Base-by-base conservation (phyloP, 2,888 invertebrate species). In the Drosophila multiciliata region DNA sequence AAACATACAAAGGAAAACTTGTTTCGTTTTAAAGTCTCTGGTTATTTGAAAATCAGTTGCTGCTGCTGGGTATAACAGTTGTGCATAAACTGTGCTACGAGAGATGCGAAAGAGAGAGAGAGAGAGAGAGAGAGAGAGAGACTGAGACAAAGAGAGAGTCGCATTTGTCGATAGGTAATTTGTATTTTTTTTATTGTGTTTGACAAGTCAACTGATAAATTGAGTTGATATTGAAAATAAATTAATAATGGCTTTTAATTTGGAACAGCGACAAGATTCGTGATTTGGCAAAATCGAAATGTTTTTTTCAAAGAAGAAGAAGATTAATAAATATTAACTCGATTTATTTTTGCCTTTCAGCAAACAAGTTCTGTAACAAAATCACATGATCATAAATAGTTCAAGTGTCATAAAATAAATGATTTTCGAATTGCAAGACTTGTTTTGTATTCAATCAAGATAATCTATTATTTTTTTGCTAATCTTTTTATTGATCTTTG, bases 171-270 rank as follows among this genome's bases (percentile, higher is more conserved):
- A 68, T 58, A 32, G 54, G 50, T 53, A 87, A 85, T 85, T 85
- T 85, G 85, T 83, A 73, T 52, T 73, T 75, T 72, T 72, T 59
- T 82, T 78, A 82, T 86, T 86, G 86, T 87, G 66, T 87, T 87
- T 87, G 83, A 80, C 86, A 88, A 88, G 75, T 89, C 90, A 79
- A 86, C 89, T 85, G 87, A 87, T 90, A 86, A 90, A 90, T 90
- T 88, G 90, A 78, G 72, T 86, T 87, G 87, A 90, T 87, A 90
- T 90, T 87, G 90, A 88, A 90, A 85, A 89, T 82, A 89, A 85
- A 89, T 90, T 90, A 89, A 86, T 86, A 84, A 87, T 82, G 68
- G 55, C 60, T 72, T 73, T 71, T 60, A 79, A 75, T 74, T 57
- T 76, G 80, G 80, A 74, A 78, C 82, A 68, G 60, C 40, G 38